Conservation (phyloP, 1,140 invertebrate genomes). For the Scaptomyza graminum region DNA sequence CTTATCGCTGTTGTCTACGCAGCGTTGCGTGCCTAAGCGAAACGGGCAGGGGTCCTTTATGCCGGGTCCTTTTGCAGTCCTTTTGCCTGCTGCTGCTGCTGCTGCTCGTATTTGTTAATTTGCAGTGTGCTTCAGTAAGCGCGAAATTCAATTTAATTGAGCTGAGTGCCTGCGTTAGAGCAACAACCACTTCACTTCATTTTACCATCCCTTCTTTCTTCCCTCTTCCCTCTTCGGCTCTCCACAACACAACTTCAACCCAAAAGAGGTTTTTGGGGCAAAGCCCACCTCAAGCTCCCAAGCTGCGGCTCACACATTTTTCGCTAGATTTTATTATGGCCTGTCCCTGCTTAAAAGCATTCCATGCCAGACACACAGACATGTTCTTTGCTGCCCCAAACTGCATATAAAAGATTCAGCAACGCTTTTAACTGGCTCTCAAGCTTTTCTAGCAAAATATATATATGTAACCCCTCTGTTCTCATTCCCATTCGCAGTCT, state of each 20-base stretch:
- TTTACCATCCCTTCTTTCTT: background rate
- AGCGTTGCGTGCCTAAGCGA: conserved; percentile 79
- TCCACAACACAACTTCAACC: background rate
- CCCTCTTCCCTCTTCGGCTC: background rate
- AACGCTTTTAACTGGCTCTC: conserved; percentile 78
- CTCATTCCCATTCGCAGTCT: background rate
- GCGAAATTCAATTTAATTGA: conserved; percentile 83
- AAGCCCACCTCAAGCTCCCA: conserved; percentile 9
- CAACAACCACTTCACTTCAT: conserved; percentile 5
- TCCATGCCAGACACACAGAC: conserved; percentile 54
- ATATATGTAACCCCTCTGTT: background rate
- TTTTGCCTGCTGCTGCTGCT: conserved; percentile 37
- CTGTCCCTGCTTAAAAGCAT: conserved; percentile 73
- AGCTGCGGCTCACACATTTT: conserved; percentile 70
- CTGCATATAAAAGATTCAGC: conserved; percentile 82
- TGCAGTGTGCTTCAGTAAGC: conserved; percentile 80
- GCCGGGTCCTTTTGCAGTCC: conserved; percentile 32
- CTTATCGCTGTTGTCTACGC: conserved; percentile 50
- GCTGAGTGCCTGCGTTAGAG: conserved; percentile 67
- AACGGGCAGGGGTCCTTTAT: conserved; percentile 62
- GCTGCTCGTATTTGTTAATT: conserved; percentile 72
- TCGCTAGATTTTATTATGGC: conserved; percentile 78
- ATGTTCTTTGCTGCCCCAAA: conserved; percentile 33
- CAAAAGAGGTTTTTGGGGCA: background rate
- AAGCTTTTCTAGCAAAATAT: conserved; percentile 39